phyloP scores from a whole-genome alignment of 2,888 invertebrate genomes.

The Aporophyla nigra region DNA sequence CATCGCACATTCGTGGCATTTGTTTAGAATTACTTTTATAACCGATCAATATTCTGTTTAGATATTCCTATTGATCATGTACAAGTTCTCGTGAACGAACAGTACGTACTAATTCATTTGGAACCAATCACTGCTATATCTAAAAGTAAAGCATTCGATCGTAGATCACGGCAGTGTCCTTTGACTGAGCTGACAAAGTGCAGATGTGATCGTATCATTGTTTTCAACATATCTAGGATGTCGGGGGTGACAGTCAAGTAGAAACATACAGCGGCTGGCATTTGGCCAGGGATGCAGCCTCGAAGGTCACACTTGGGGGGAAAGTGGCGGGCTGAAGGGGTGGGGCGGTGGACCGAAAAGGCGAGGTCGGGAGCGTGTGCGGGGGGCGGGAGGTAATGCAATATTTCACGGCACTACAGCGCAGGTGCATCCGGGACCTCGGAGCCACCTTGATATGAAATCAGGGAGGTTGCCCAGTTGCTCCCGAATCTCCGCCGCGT shows the following conservation, averaged over 20 bases:
- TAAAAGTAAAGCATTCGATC: constrained; percentile 22
- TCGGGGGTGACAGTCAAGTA: constrained; percentile 44
- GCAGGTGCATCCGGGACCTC: constrained; percentile 84
- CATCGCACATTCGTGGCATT: constrained; percentile 27
- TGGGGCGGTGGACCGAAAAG: constrained; percentile 27
- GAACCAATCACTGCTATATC: constrained; percentile 32
- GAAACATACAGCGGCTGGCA: constrained; percentile 79
- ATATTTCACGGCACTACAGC: constrained; percentile 80
- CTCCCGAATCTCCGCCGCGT: constrained; percentile 19
- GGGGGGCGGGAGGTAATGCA: constrained; percentile 70
- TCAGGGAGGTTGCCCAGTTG: constrained; percentile 65
- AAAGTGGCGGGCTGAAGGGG: constrained; percentile 56
- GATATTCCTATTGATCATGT: constrained; percentile 18
- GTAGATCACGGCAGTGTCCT: constrained; percentile 36
- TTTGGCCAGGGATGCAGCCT: constrained; percentile 85
- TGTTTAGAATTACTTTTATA: constrained; percentile 36
- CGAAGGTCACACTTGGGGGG: constrained; percentile 80
- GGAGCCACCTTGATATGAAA: constrained; percentile 29
- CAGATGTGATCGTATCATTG: constrained; percentile 50
- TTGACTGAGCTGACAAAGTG: constrained; percentile 23
- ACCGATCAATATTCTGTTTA: constrained; percentile 36
- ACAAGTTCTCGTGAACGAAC: not conserved
- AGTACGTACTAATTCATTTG: constrained; percentile 4
- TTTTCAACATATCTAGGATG: constrained; percentile 58
- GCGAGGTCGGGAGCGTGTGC: constrained; percentile 49